These are phyloP conservation scores for Agrilus biguttatus DNA, from an alignment of 2,888 invertebrate genomes.

Conservation along the genomic window DNA sequence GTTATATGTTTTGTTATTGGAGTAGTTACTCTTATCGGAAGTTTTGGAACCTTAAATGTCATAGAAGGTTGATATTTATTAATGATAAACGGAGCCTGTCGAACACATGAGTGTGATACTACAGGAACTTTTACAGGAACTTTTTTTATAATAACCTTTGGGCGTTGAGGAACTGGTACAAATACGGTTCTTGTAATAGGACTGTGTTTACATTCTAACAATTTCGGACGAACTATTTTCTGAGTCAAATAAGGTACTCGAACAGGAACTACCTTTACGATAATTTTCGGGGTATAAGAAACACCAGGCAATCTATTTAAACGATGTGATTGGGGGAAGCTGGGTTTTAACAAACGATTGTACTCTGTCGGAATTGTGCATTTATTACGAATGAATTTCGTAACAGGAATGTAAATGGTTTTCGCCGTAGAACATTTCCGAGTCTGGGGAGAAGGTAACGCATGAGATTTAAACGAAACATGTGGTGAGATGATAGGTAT, in stretches of 20 bases:
- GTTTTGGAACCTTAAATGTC: not conserved
- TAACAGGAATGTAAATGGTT: too few species aligned
- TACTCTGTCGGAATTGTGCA: too few species aligned
- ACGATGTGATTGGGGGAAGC: not conserved
- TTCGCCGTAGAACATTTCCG: too few species aligned
- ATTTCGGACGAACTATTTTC: not conserved
- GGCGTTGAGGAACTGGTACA: slow-evolving; percentile 4
- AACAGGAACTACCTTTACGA: slow-evolving; percentile 6
- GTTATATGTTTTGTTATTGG: not conserved
- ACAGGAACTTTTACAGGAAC: not conserved
- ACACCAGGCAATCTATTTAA: too few species aligned
- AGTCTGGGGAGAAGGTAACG: too few species aligned
- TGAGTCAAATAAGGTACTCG: not conserved
- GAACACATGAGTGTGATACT: not conserved
- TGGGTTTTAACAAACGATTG: not conserved
- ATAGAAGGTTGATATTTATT: not conserved
- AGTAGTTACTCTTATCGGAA: not conserved
- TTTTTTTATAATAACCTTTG: slow-evolving; percentile 1
- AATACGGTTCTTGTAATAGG: slow-evolving; percentile 3
- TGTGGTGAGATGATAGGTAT: too few species aligned
- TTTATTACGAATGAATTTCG: too few species aligned
- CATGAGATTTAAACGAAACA: too few species aligned
- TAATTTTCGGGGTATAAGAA: slow-evolving; percentile 1
- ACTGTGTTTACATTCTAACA: not conserved
- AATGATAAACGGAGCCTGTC: too few species aligned